A percentile compares a stretch with the other conserved stretches of the same genome.
These are phyloP conservation scores for Pachycephala philippinensis DNA, from an alignment of 2,113 vertebrate species.

Conservation along the genomic window DNA sequence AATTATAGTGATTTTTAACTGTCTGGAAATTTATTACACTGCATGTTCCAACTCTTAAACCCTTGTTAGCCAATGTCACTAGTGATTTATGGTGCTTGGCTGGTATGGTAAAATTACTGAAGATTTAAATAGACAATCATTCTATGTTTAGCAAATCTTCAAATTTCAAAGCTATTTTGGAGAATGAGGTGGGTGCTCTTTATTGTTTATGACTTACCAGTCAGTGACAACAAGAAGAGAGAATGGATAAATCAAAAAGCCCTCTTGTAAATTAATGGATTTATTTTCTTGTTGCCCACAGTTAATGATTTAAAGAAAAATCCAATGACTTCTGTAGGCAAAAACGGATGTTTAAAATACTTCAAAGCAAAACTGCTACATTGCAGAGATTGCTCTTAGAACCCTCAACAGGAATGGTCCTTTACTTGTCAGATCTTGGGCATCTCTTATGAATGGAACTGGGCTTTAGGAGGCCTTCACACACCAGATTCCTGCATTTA, in stretches of 20 bases:
- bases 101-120: conserved; percentile 88
- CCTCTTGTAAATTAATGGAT: conserved; percentile 43
- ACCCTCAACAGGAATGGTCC: neutral
- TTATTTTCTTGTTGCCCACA: conserved; percentile 15
- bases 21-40: conserved; percentile 97
- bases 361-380: neutral
- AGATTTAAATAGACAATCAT: conserved; percentile 87
- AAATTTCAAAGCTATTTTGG: conserved; percentile 82
- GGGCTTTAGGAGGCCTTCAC: neutral
- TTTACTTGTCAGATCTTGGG: neutral
- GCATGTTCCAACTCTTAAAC: conserved; percentile 91
- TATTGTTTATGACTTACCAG: conserved; percentile 72
- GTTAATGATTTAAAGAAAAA: conserved; percentile 22
- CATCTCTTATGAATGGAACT: neutral
- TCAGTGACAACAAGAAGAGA: conserved; percentile 56
- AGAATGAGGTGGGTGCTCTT: conserved; percentile 78
- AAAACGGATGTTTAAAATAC: neutral
- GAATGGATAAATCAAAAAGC: conserved; percentile 54
- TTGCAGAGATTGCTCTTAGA: neutral
- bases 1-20: conserved; percentile 99
- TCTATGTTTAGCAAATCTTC: conserved; percentile 86
- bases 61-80: conserved; percentile 89
- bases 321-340: neutral
- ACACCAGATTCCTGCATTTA: neutral
- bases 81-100: conserved; percentile 89